phyloP scores from a whole-genome alignment of 2,888 invertebrate species.

The Peribatodes rhomboidaria region DNA sequence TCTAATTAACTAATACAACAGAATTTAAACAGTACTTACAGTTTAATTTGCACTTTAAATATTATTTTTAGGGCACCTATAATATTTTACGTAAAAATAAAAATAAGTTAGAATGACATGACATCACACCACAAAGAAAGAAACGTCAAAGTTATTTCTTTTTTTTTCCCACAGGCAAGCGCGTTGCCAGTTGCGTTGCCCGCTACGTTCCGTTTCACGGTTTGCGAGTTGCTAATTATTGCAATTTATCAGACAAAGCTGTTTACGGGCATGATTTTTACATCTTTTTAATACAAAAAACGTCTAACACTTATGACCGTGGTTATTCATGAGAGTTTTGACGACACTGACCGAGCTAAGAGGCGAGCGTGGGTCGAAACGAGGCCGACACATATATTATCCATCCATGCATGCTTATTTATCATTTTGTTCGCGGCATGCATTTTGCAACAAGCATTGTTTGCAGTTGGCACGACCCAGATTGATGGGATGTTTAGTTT shows the following conservation, averaged over 20 bases:
- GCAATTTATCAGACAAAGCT: constrained; percentile 31
- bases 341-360: constrained; percentile 75
- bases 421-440: constrained; percentile 67
- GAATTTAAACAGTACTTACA: constrained; percentile 49
- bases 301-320: constrained; percentile 48
- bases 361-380: constrained; percentile 70
- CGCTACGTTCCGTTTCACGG: constrained; percentile 79
- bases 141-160: constrained; percentile 75
- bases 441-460: constrained; percentile 75
- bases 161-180: constrained; percentile 61
- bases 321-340: constrained; percentile 54
- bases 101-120: too few species aligned
- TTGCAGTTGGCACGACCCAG: constrained; percentile 58
- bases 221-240: constrained; percentile 55
- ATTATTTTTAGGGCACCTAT: constrained; percentile 52
- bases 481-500: constrained; percentile 42
- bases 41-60: constrained; percentile 41
- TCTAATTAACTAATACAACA: constrained; percentile 46
- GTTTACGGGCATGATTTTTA: constrained; percentile 24
- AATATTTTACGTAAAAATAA: constrained; percentile 53
- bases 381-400: constrained; percentile 72
- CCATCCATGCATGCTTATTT: constrained; percentile 61
- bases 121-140: constrained; percentile 61
- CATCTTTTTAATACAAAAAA: constrained; percentile 23
- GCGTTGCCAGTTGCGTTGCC: constrained; percentile 53